These are phyloP conservation scores for Strigops habroptila DNA, from an alignment of 2,113 vertebrate species.

Conservation along the genomic window DNA sequence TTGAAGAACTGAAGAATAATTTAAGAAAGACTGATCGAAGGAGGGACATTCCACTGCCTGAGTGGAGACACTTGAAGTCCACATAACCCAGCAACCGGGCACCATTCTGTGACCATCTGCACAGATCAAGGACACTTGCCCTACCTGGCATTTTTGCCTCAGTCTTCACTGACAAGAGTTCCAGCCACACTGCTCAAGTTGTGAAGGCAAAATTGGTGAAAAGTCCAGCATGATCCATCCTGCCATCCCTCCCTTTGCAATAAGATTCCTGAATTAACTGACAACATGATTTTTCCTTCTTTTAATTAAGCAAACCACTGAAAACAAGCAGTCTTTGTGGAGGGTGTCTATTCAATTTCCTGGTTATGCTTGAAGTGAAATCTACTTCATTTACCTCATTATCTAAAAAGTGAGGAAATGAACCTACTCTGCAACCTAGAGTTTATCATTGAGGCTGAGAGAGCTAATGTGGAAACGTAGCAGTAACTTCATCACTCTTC, in stretches of 20 bases:
- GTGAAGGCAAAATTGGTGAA: neutral
- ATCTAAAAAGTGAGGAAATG: neutral
- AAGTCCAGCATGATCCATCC: neutral
- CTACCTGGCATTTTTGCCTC: neutral
- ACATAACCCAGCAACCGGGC: neutral
- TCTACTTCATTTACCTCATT: conserved; percentile 3
- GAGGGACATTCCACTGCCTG: neutral
- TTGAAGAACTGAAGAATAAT: neutral
- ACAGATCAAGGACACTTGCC: neutral
- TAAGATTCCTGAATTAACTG: neutral
- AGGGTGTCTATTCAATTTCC: neutral
- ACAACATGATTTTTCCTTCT: neutral
- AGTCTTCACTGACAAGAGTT: neutral
- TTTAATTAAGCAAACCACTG: neutral
- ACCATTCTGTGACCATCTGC: neutral
- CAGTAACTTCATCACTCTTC: neutral
- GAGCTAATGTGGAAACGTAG: neutral
- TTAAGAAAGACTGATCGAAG: neutral
- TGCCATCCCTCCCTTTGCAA: neutral
- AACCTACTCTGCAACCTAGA: neutral
- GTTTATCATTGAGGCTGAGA: neutral
- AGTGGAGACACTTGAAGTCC: neutral
- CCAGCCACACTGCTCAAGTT: neutral
- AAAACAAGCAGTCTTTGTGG: neutral
- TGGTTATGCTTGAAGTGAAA: neutral